Evolutionary conservation across 2,113 vertebrate genomes (phyloP).

Genomic region (Psittacus erithacus): DNA sequence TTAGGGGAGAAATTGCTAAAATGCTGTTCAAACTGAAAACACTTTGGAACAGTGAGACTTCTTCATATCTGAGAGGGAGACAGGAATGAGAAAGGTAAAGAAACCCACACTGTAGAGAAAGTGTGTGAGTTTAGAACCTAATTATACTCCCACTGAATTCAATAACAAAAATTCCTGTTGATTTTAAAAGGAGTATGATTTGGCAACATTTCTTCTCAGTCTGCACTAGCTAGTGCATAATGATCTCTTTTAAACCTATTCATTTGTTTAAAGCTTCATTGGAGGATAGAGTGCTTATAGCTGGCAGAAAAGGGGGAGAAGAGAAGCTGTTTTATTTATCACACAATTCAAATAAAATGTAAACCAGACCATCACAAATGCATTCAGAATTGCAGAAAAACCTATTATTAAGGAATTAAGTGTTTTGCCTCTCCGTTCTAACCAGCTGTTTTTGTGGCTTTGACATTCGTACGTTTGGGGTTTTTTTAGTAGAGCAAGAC

Average conservation of each 20-base stretch:
- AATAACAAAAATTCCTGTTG: constrained; percentile 43
- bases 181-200: constrained; percentile 51
- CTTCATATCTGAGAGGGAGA: not conserved
- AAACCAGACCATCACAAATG: constrained; percentile 31
- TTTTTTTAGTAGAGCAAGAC: not conserved
- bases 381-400: constrained; percentile 18
- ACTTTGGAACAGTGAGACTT: not conserved
- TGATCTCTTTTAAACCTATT: constrained; percentile 42
- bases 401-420: constrained; percentile 19
- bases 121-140: not conserved
- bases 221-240: not conserved
- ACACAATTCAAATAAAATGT: constrained; percentile 16
- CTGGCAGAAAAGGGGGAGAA: constrained; percentile 11
- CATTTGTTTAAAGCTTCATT: constrained; percentile 47
- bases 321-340: constrained; percentile 8
- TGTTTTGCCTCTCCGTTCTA: not conserved
- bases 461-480: not conserved
- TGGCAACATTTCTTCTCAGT: constrained; percentile 10
- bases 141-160: constrained; percentile 35
- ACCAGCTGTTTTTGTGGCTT: not conserved
- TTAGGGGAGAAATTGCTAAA: not conserved
- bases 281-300: constrained; percentile 26
- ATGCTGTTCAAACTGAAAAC: not conserved
- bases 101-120: not conserved
- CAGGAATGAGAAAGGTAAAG: not conserved